phyloP scores from a whole-genome alignment of 2,113 vertebrate species.

The Pygoscelis antarcticus region DNA sequence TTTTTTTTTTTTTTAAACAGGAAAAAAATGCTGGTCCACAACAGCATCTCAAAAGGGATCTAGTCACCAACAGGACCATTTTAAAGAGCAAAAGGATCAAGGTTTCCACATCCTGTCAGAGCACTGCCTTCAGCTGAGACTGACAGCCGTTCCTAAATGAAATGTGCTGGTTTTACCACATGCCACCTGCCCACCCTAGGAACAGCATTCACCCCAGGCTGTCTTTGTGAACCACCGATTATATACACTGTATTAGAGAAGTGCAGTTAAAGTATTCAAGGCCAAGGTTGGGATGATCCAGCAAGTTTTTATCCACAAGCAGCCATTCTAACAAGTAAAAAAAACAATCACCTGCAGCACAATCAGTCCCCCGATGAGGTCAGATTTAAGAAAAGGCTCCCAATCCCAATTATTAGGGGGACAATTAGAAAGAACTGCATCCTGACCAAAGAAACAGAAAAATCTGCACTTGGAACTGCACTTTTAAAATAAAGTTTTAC shows the following conservation, averaged over 20 bases:
- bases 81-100: neutral
- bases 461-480: neutral
- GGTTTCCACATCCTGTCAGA: neutral
- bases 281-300: neutral
- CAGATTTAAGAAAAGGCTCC: neutral
- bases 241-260: neutral
- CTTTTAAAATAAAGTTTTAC: neutral
- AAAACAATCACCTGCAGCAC: neutral
- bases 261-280: neutral
- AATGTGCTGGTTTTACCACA: neutral
- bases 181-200: neutral
- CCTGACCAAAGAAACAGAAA: neutral
- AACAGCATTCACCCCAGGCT: neutral
- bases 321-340: neutral
- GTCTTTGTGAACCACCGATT: neutral
- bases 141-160: neutral
- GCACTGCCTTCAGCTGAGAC: neutral
- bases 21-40: neutral
- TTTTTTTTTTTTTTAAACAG: neutral
- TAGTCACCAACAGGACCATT: neutral
- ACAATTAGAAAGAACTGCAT: neutral
- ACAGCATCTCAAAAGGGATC: neutral
- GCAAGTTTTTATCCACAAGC: neutral
- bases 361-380: fast-evolving
- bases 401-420: neutral